phyloP scores from a whole-genome alignment of 2,113 vertebrate genomes.

The Dipodomys spectabilis region DNA sequence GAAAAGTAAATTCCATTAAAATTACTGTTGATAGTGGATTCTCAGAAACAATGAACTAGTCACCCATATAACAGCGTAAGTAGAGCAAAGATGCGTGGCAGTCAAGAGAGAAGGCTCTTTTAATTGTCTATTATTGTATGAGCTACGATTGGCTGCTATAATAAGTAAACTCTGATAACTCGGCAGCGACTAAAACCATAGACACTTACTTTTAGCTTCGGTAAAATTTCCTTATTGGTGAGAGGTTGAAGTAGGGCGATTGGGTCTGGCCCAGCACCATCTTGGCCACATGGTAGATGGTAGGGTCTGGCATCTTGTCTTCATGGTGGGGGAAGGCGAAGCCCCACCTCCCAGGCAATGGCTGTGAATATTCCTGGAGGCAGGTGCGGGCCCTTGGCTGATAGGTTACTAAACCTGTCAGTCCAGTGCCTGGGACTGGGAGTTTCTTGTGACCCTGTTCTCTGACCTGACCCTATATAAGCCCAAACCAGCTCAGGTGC shows the following conservation, averaged over 20 bases:
- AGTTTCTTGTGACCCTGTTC: too few species aligned
- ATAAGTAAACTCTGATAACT: not conserved
- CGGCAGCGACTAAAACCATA: not conserved
- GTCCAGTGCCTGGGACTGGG: too few species aligned
- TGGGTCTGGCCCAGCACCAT: too few species aligned
- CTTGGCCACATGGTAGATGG: too few species aligned
- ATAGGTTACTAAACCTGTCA: too few species aligned
- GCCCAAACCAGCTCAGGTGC: too few species aligned
- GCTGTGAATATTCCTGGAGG: too few species aligned
- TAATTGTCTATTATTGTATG: not conserved
- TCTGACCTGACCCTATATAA: too few species aligned
- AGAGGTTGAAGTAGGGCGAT: not conserved
- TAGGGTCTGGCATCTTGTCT: too few species aligned
- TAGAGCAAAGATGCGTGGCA: not conserved
- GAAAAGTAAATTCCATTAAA: conserved; percentile 48
- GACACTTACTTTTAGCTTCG: conserved; percentile 12
- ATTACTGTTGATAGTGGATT: conserved; percentile 38
- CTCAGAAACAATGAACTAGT: conserved; percentile 26
- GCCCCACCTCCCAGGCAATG: too few species aligned
- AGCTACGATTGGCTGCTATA: not conserved
- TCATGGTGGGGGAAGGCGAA: too few species aligned
- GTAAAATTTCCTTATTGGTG: not conserved
- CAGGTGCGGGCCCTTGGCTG: too few species aligned
- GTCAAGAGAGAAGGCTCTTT: not conserved
- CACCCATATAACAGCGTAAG: not conserved